A percentile compares a stretch with the other conserved stretches of the same genome.
These are phyloP conservation scores for Sebastolobus alascanus DNA, from an alignment of 2,797 vertebrate species.

Conservation along the genomic window DNA sequence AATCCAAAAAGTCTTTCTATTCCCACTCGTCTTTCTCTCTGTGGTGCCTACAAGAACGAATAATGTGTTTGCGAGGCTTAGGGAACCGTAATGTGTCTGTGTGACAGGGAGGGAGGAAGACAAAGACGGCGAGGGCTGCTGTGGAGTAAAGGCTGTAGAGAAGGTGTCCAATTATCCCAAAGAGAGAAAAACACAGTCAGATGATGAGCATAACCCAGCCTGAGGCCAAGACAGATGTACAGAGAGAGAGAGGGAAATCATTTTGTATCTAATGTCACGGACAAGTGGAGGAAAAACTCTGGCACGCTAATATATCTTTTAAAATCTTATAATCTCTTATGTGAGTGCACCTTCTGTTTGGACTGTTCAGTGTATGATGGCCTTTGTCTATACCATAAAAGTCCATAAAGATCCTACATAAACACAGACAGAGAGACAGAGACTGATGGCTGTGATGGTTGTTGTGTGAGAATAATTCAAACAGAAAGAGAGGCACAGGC, in stretches of 20 bases:
- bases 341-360: constrained; percentile 25
- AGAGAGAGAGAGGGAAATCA: not conserved
- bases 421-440: constrained; percentile 25
- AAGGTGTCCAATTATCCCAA: constrained; percentile 75
- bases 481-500: not conserved
- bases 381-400: constrained; percentile 29
- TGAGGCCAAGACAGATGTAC: constrained; percentile 31
- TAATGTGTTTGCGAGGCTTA: constrained; percentile 29
- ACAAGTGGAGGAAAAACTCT: constrained; percentile 25
- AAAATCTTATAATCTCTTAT: constrained; percentile 1
- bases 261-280: constrained; percentile 23
- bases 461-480: constrained; percentile 7
- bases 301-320: constrained; percentile 25
- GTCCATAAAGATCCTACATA: constrained; percentile 22
- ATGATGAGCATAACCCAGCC: constrained; percentile 59
- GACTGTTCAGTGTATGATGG: not conserved
- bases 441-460: not conserved
- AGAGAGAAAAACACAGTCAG: constrained; percentile 56
- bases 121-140: constrained; percentile 26
- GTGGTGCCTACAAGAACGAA: constrained; percentile 15
- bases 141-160: constrained; percentile 43
- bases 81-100: constrained; percentile 27
- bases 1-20: constrained; percentile 26
- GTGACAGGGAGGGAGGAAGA: constrained; percentile 17
- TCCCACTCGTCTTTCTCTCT: constrained; percentile 4